Evolutionary conservation across 2,797 vertebrate species (phyloP).

Genomic region (Coranthus polyacanthus): DNA sequence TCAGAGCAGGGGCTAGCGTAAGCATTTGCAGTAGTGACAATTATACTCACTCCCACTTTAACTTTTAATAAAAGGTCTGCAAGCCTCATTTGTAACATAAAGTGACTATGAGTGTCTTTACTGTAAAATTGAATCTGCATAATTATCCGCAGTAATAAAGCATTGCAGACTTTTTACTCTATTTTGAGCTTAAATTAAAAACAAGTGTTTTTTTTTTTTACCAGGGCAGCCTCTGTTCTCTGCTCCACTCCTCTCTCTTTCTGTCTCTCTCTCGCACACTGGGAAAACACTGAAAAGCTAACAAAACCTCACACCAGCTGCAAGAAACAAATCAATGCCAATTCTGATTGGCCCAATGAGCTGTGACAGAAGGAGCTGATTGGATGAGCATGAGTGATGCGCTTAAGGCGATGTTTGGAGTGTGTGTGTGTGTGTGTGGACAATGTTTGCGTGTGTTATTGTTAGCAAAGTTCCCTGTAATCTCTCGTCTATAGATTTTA

Average conservation of each 20-base stretch:
- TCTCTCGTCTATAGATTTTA: conserved; percentile 63
- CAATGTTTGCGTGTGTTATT: conserved; percentile 15
- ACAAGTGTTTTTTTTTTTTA: no score
- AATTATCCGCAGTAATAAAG: background rate
- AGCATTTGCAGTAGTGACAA: background rate
- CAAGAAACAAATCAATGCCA: conserved; percentile 59
- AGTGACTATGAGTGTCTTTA: background rate
- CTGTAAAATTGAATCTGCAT: background rate
- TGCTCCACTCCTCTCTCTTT: background rate
- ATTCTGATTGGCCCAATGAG: conserved; percentile 62
- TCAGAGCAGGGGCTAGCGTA: no score
- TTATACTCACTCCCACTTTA: background rate
- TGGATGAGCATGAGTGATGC: conserved; percentile 55
- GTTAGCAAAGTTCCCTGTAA: conserved; percentile 42
- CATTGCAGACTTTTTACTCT: no score
- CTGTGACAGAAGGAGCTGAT: conserved; percentile 60
- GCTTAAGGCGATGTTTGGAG: conserved; percentile 22
- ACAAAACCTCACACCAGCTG: conserved; percentile 5
- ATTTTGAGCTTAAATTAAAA: background rate
- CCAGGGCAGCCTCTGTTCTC: background rate
- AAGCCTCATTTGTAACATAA: background rate
- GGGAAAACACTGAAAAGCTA: conserved; percentile 13
- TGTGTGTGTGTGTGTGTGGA: conserved; percentile 4
- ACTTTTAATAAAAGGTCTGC: background rate
- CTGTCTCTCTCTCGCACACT: background rate